Evolutionary conservation across 1,140 invertebrate genomes (phyloP), one percentile per base, ranked within the genome.

Genomic region (Pissodes strobi): DNA sequence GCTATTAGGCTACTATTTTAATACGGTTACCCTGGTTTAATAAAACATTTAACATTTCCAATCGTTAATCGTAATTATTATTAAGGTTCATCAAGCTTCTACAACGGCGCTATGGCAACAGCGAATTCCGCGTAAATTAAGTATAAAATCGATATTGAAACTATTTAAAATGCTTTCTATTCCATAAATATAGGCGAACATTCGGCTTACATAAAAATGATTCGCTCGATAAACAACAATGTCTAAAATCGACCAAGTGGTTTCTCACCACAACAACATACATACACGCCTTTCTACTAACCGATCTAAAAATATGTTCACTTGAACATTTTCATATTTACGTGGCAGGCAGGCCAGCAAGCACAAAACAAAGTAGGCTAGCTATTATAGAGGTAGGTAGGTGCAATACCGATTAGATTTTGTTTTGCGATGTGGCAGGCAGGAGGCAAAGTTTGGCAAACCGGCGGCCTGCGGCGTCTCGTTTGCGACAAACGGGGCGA

Each of bases 241-340:
- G 22, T 48, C 45, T 48, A 43, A 46, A 63, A 55, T 63, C 51
- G 30, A 58, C 55, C 55, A 15, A 48, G 41, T 46, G 13, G 39
- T 22, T 53, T 49, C 23, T 27, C 21, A 10, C 13, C 10, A 17
- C 8, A 8, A 19, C 21, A 18, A 10, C 39, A 37, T 25, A 53
- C 60, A 56, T 19, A 46, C 38, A 58, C 57, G 46, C 57, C 46
- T 61, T 52, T 27, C 58, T 61, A 64, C 62, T 64, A 64, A 18
- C 62, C 62, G 34, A 64, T 56, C 62, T 64, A 64, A 64, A 64
- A 64, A 64, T 64, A 45, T 58, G 3, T 56, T 30, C 18, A 56
- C 53, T 64, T 37, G 34, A 64, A 56, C n/a, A 56, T 64, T 64
- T 64, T 57, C 56, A 64, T 57, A 57, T 64, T 64, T 48, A 52